Conservation (phyloP, 1,140 invertebrate genomes). For the Caerostris extrusa region DNA sequence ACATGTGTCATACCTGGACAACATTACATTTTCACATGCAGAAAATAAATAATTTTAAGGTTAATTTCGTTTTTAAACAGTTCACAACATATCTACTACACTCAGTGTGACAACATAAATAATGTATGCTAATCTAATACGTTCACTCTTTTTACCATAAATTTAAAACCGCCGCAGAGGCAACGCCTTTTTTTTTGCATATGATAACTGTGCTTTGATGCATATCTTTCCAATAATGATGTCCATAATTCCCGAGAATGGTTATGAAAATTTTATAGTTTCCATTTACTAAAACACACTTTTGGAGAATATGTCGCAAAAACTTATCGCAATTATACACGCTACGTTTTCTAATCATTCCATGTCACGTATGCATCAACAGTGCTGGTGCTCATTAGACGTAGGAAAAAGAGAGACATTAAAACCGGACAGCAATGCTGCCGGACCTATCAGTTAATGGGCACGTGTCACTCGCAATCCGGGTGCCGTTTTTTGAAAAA, state of each 20-base stretch:
- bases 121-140: too few relatives aligned
- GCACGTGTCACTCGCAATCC: constrained; percentile 58
- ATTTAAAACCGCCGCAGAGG: too few relatives aligned
- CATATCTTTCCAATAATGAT: not conserved
- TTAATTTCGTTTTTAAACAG: too few relatives aligned
- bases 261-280: not conserved
- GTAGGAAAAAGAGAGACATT: constrained; percentile 67
- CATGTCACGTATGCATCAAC: constrained; percentile 1
- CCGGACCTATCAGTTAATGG: constrained; percentile 61
- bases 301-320: not conserved
- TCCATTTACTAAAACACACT: constrained; percentile 28
- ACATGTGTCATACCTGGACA: too few relatives aligned
- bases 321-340: constrained; percentile 10
- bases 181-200: too few relatives aligned
- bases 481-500: constrained; percentile 51
- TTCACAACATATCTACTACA: too few relatives aligned
- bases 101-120: too few relatives aligned
- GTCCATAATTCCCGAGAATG: not conserved
- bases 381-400: constrained; percentile 1
- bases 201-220: not conserved
- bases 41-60: too few relatives aligned
- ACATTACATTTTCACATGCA: too few relatives aligned
- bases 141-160: too few relatives aligned
- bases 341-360: constrained; percentile 19
- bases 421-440: constrained; percentile 42